phyloP scores from a whole-genome alignment of 1,140 invertebrate genomes.

The Sycobia sp. region DNA sequence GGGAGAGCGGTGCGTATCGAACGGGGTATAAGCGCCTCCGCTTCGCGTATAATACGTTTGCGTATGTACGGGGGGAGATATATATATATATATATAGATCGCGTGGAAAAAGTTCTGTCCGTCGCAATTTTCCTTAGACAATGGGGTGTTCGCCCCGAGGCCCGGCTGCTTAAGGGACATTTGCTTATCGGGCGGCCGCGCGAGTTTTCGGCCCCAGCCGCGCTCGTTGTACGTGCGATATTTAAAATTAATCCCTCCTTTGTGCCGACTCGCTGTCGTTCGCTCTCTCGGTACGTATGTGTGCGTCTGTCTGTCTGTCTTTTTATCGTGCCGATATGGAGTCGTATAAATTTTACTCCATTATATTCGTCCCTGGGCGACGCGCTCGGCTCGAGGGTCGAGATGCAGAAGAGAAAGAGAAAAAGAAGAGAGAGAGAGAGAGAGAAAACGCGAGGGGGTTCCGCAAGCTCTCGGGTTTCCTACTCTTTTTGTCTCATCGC shows the following conservation, averaged over 20 bases:
- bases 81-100: too few species aligned
- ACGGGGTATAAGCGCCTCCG: too few species aligned
- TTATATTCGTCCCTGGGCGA: slow-evolving; percentile 47
- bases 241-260: slow-evolving; percentile 64
- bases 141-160: neutral
- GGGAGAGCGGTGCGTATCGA: too few species aligned
- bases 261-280: slow-evolving; percentile 47
- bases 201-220: slow-evolving; percentile 40
- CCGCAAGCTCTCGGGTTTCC: slow-evolving; percentile 33
- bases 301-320: slow-evolving; percentile 52
- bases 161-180: slow-evolving; percentile 17
- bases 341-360: slow-evolving; percentile 60
- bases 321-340: slow-evolving; percentile 60
- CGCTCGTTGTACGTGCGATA: slow-evolving; percentile 47
- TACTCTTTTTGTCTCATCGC: slow-evolving; percentile 53
- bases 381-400: slow-evolving; percentile 16
- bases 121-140: slow-evolving; percentile 22
- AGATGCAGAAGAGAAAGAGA: neutral
- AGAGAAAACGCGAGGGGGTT: slow-evolving; percentile 10
- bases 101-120: slow-evolving; percentile 30
- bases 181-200: slow-evolving; percentile 17
- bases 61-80: too few species aligned
- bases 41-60: too few species aligned
- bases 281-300: too few species aligned
- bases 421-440: neutral